Conservation (phyloP, 2,797 vertebrate genomes). For the Pelochelys cantorii region DNA sequence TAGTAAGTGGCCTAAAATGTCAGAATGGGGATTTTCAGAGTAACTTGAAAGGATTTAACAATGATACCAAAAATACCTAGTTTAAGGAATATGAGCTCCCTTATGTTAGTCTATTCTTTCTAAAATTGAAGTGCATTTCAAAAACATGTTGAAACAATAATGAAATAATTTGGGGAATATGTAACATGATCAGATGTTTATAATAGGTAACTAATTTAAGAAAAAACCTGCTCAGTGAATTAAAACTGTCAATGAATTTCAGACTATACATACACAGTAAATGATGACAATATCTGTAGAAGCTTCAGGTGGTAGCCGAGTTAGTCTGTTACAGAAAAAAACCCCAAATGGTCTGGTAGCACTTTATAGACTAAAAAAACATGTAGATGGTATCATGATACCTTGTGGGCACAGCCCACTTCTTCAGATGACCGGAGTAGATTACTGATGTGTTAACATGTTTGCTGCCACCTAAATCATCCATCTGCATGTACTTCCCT, state of each 20-base stretch:
- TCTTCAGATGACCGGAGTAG: neutral
- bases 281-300: neutral
- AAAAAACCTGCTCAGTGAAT: constrained; percentile 4
- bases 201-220: constrained; percentile 20
- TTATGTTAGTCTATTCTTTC: accelerated
- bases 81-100: neutral
- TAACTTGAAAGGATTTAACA: neutral
- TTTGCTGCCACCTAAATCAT: neutral
- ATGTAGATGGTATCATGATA: too few species aligned
- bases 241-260: neutral
- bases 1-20: neutral
- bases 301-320: too few species aligned
- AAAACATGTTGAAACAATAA: neutral
- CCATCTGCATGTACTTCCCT: constrained; percentile 8
- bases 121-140: constrained; percentile 12
- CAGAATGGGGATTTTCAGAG: neutral
- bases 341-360: too few species aligned
- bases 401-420: too few species aligned
- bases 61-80: neutral
- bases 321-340: too few species aligned
- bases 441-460: accelerated
- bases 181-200: neutral
- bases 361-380: too few species aligned
- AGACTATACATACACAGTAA: neutral
- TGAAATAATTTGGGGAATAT: neutral